Evolutionary conservation across 2,888 invertebrate genomes (phyloP), one percentile per base, ranked within the genome.

Genomic region (Drosophila hamatofila): DNA sequence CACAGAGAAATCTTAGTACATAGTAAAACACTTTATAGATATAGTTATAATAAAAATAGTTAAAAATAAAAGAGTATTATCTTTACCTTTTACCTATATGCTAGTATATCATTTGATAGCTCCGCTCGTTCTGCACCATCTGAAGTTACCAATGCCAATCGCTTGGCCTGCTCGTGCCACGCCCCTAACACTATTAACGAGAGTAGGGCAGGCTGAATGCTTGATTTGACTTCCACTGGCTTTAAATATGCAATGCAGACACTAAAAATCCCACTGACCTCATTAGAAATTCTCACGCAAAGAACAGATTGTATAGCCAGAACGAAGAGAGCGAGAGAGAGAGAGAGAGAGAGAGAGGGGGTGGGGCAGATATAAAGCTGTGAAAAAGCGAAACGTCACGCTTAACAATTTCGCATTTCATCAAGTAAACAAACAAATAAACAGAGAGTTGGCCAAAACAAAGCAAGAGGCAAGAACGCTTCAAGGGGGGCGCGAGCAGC

Each of bases 261-360:
- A 66, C 78, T 68, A 60, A 76, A 76, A 78, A 88, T 80, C 80
- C 66, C 68, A 66, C 30, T 88, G 88, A 88, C 90, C 90, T 77
- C 88, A 83, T 89, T 88, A 71, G 72, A 73, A 72, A 59, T 88
- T 88, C 88, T 89, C 90, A 90, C 88, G 87, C 89, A 63, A 88
- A 89, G 76, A 74, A 67, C 58, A 56, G 62, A 60, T 44, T 16
- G 66, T 27, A 59, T 48, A 25, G n/a, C 16, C 33, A 33, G 44
- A 58, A 42, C 48, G 33, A 59, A 42, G n/a, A n/a, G 48, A 27
- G 6, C 12, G 9, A 18, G 3, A 42, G 51, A 35, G 52, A 30
- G 51, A 37, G 60, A 62, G 46, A 16, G 25, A 9, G 25, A n/a
- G 16, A 3, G 23, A 3, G 44, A 11, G 5, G 3, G 51, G 9